Evolutionary conservation across 2,113 vertebrate genomes (phyloP).

Genomic region (Motacilla tschutschensis): DNA sequence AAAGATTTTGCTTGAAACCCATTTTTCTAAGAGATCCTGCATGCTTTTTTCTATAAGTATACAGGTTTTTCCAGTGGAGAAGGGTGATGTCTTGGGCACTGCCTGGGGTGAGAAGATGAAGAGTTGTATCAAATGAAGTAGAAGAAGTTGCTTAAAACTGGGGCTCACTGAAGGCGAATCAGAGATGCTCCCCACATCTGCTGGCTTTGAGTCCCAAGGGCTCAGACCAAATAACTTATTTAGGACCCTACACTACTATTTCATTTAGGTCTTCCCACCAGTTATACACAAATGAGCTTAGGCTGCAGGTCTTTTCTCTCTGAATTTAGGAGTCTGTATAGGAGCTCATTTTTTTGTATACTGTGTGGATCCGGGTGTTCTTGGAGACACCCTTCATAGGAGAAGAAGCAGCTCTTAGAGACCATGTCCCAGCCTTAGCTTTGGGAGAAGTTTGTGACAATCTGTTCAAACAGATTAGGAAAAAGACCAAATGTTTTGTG

Average conservation of each 20-base stretch:
- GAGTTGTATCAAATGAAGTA: neutral
- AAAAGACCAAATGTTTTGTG: neutral
- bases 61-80: neutral
- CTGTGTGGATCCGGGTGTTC: neutral
- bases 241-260: neutral
- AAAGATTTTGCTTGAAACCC: neutral
- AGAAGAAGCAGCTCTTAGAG: neutral
- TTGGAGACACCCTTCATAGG: neutral
- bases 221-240: neutral
- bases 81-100: rapidly evolving
- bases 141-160: neutral
- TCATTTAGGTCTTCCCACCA: neutral
- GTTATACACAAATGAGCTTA: neutral
- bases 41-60: neutral
- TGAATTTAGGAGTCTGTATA: neutral
- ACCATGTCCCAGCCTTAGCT: neutral
- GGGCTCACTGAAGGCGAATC: neutral
- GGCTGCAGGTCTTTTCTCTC: neutral
- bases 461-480: neutral
- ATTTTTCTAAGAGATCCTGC: neutral
- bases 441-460: neutral
- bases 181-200: neutral
- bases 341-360: neutral
- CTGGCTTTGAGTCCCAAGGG: neutral
- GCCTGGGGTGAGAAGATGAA: neutral